phyloP scores from a whole-genome alignment of 1,140 invertebrate species.

The Camponotus pennsylvanicus region DNA sequence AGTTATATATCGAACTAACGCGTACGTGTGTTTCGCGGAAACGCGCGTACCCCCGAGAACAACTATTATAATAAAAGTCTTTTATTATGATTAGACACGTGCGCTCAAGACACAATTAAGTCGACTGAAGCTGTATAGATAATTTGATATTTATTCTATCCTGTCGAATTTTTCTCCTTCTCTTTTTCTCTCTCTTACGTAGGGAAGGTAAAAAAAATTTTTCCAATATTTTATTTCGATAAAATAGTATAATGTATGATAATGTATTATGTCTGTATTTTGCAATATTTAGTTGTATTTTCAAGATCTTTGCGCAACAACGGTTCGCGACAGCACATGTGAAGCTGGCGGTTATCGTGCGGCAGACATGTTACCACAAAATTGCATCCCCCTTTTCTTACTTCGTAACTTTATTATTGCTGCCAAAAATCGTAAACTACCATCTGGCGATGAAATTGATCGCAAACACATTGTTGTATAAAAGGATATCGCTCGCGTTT shows the following conservation, averaged over 20 bases:
- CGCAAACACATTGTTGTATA: slow-evolving; percentile 40
- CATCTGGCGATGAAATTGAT: slow-evolving; percentile 60
- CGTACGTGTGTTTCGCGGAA: background rate
- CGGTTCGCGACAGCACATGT: slow-evolving; percentile 33
- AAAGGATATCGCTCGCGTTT: slow-evolving; percentile 52
- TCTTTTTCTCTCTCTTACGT: background rate
- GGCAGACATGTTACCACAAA: slow-evolving; percentile 46
- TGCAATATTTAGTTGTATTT: slow-evolving; percentile 42
- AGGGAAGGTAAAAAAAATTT: background rate
- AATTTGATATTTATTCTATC: background rate
- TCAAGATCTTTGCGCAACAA: slow-evolving; percentile 28
- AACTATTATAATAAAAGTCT: background rate
- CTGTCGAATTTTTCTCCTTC: background rate
- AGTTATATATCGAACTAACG: slow-evolving; percentile 47
- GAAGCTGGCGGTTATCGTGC: slow-evolving; percentile 37
- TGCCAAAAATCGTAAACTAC: slow-evolving; percentile 54
- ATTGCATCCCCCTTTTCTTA: slow-evolving; percentile 42
- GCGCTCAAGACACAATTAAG: background rate
- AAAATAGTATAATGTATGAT: background rate
- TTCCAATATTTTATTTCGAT: background rate
- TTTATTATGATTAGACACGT: background rate
- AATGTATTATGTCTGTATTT: background rate
- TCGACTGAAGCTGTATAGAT: background rate
- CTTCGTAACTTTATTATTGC: slow-evolving; percentile 58
- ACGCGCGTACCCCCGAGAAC: background rate